phyloP scores from a whole-genome alignment of 2,113 vertebrate genomes.

The Capricornis sumatraensis region DNA sequence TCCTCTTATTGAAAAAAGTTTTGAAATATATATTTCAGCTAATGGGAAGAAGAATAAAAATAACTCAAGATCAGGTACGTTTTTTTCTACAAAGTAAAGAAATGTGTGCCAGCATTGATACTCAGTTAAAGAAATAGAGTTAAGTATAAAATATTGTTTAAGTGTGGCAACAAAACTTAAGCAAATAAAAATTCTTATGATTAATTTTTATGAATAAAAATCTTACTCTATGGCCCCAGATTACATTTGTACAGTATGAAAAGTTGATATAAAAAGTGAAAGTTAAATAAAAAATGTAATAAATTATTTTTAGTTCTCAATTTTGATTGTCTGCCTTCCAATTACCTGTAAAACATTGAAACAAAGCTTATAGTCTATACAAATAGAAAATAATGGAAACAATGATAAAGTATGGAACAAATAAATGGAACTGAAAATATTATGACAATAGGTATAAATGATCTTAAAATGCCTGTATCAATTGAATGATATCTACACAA shows the following conservation, averaged over 20 bases:
- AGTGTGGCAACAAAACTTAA: neutral
- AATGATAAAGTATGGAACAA: neutral
- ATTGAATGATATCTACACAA: neutral
- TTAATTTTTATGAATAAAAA: neutral
- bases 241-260: neutral
- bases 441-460: neutral
- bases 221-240: neutral
- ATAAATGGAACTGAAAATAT: neutral
- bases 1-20: neutral
- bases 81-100: neutral
- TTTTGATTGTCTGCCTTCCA: neutral
- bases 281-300: neutral
- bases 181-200: neutral
- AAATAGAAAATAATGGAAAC: neutral
- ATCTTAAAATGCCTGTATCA: neutral
- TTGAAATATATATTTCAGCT: neutral
- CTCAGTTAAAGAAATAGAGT: neutral
- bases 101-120: neutral
- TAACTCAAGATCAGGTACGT: neutral
- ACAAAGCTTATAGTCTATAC: neutral
- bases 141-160: neutral
- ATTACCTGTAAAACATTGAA: neutral
- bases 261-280: neutral
- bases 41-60: neutral
- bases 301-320: neutral